These are phyloP conservation scores for Chouioia cunea DNA, from an alignment of 2,888 invertebrate species.

Conservation along the genomic window DNA sequence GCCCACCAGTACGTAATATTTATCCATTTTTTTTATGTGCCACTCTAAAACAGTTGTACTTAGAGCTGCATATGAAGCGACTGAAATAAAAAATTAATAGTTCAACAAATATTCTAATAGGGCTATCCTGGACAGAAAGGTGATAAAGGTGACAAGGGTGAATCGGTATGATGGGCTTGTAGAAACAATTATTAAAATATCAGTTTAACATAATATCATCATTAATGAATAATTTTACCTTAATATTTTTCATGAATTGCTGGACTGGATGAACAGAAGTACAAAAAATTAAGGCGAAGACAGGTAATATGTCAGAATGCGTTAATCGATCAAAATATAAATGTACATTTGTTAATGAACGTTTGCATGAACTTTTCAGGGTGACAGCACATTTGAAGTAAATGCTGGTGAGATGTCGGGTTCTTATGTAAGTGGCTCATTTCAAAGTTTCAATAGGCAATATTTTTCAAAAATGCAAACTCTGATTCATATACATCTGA, in stretches of 20 bases:
- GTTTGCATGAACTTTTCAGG: conserved; percentile 68
- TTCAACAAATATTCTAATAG: conserved; percentile 52
- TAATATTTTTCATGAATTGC: conserved; percentile 57
- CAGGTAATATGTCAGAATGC: conserved; percentile 73
- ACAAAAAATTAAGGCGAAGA: conserved; percentile 85
- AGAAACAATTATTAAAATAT: neutral
- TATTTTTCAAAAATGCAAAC: neutral
- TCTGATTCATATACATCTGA: neutral
- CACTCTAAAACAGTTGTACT: neutral
- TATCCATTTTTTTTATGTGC: conserved; percentile 62
- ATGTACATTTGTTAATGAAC: neutral
- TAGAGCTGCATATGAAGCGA: neutral
- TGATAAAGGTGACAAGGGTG: conserved; percentile 92
- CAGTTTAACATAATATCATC: neutral
- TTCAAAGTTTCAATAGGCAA: too few relatives aligned
- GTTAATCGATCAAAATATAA: neutral
- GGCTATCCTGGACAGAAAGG: conserved; percentile 92
- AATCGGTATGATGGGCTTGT: conserved; percentile 80
- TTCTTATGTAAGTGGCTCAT: conserved; percentile 52
- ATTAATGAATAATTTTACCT: conserved; percentile 19
- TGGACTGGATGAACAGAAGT: conserved; percentile 74
- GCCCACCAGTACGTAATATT: conserved; percentile 70
- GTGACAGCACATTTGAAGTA: conserved; percentile 84
- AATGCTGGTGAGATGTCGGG: conserved; percentile 81
- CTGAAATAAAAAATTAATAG: neutral